Base-by-base conservation (phyloP, 2,113 vertebrate genomes). In the Poecile atricapillus region DNA sequence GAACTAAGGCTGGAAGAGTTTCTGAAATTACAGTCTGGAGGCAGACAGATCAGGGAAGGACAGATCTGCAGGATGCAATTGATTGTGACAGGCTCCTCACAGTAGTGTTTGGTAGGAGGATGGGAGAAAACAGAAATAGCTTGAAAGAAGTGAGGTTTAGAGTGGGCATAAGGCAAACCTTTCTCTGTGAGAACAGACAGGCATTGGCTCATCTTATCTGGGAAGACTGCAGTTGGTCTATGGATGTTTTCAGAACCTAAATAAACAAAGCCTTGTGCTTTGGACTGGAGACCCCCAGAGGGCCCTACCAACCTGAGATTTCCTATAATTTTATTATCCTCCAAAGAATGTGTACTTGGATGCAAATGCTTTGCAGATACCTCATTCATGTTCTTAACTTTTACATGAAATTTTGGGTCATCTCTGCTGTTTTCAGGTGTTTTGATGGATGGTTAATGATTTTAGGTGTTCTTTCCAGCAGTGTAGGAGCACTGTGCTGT, bases 1-100 rank as follows among this genome's bases (percentile, higher is more conserved):
- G 53, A 21, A 10, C 2, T 2, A n/a, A 30, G 15, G 31, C 11
- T 67, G 16, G 14, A n/a, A 11, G 31, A 59, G 23, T 55, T 84
- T 78, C 44, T 74, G 37, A 73, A 74, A 63, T 50, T 16, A 25
- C 12, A n/a, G 11, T 23, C 25, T 52, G 13, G 4, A 22, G n/a
- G 8, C 1, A 5, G 56, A 44, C 10, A 15, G 16, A 27, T 1
- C 2, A 1, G 23, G 5, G 15, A 59, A 86, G 37, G 20, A 43
- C n/a, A 74, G 44, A 53, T 21, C 49, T 82, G 7, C 27, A 58
- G 17, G 25, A 63, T 27, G 4, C 8, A 33, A 37, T 2, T 47
- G 35, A 33, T 47, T 25, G 23, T 62, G 23, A n/a, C 33, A 56
- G 18, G 19, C 5, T 59, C 19, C 79, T 77, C 50, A 16, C 4